Conservation (phyloP, 2,888 invertebrate species). For the Epinotia bilunana region DNA sequence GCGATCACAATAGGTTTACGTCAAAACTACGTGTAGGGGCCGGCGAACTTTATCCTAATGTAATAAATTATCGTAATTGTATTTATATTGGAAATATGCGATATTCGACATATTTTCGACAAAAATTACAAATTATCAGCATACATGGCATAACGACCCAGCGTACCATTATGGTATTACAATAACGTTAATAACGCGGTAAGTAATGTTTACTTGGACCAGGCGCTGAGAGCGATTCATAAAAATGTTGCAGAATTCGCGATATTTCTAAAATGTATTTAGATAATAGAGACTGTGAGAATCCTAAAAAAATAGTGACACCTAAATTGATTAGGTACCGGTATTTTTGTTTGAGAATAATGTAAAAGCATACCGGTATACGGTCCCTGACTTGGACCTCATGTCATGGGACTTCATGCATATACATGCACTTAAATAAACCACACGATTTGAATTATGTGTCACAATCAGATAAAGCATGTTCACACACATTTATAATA, state of each 20-base stretch:
- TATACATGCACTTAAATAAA: neutral
- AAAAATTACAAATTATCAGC: neutral
- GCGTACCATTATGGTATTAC: neutral
- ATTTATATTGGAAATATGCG: slow-evolving; percentile 3
- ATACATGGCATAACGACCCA: neutral
- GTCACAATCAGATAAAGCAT: neutral
- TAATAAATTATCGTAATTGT: slow-evolving; percentile 15
- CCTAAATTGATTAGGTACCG: too few species aligned
- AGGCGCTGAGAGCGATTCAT: too few species aligned
- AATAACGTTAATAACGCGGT: neutral
- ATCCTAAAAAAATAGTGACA: too few species aligned
- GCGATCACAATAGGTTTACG: slow-evolving; percentile 55
- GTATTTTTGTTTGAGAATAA: too few species aligned
- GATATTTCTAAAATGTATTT: too few species aligned
- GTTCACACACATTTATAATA: neutral
- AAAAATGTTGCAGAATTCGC: too few species aligned
- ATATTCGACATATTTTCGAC: neutral
- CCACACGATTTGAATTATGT: neutral
- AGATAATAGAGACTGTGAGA: too few species aligned
- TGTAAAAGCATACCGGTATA: too few species aligned
- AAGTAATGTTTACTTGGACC: too few species aligned
- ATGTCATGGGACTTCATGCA: neutral
- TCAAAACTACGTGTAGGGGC: slow-evolving; percentile 21
- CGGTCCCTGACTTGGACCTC: too few species aligned
- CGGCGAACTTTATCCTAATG: slow-evolving; percentile 10